Evolutionary conservation across 2,797 vertebrate genomes (phyloP), one percentile per base, ranked within the genome.

Genomic region (Myripristis jacobus): DNA sequence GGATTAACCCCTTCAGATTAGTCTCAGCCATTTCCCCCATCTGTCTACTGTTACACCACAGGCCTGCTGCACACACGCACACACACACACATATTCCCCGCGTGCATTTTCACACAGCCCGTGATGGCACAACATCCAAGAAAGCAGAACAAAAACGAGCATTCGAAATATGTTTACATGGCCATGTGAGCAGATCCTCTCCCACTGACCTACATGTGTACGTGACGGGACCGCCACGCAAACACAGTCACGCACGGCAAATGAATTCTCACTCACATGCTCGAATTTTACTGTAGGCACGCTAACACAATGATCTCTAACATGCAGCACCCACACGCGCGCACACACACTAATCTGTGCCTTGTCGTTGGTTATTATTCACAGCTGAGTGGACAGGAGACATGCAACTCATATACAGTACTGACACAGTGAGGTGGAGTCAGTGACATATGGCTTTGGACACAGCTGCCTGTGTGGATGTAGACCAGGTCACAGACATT

Each of bases 1-100:
- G 85, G 91, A 91, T 92, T 92, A 91, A 89, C 85, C 86, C 61
- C 81, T 81, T 82, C 80, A 84, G 88, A 88, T 91, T 87, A 88
- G 88, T 84, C 85, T 84, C 80, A 79, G 83, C 72, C 75, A 87
- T 87, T 84, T 82, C 81, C 79, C 72, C 91, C 90, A 92, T 92
- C 91, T 92, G 91, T 90, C 86, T 79, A 60, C 71, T 11, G 67
- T 70, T 71, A 73, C 74, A 66, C 24, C 68, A 80, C 31, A 71
- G 73, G 75, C 25, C 65, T 16, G 27, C 59, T 48, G 19, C 24
- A 21, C 68, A 38, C 66, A 31, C 46, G 62, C 55, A 41, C 29
- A 61, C 69, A 47, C 41, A 43, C 34, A 62, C 38, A 59, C 56
- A 64, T 24, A 60, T 6, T 15, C 31, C 31, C 38, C 63, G 53